Evolutionary conservation across 92 coral and sea anemone species (phyloP), one percentile per base, ranked within the genome.

Genomic region (Pocillopora meandrina): DNA sequence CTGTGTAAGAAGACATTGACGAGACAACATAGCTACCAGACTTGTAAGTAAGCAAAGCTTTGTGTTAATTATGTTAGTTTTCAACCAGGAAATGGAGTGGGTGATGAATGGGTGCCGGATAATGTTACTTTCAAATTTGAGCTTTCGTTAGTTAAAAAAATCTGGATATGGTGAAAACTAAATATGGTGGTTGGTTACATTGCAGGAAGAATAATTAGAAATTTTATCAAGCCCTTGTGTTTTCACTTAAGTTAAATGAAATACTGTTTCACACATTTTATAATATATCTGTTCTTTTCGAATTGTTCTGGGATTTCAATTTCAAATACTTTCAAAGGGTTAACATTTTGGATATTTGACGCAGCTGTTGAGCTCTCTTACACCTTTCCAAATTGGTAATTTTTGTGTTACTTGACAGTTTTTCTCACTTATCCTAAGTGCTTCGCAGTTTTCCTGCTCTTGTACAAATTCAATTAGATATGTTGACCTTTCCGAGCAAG

Each of bases 381-480:
- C 65, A 66, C 65, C 74, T 79, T 19, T 17, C 65, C 49, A 26
- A 49, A 49, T 8, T 15, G 1, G 34, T 17, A 42, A 79, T 47
- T 66, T 70, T 79, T 59, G 66, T 67, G 9, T 71, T 42, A 42
- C 52, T 42, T 74, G 80, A 47, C 80, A 72, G 47, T 26, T 62
- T 74, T 73, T 73, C 61, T 52, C 80, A 61, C 70, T 82, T 72
- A 72, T 72, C 60, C 63, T n/a, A 74, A 83, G 61, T 74, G 56
- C 63, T 35, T 62, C 9, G 20, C 61, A 63, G 18, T 58, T 62
- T 63, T 61, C 49, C n/a, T 58, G 71, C 80, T 65, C 77, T 74
- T 83, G 86, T 60, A 83, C 80, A 83, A 83, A 74, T 73, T 73
- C 73, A 73, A 83, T 83, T 73, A 75, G 72, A 20, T 73, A 61